Evolutionary conservation across 2,113 vertebrate species (phyloP).

Genomic region (Semnornis frantzii): DNA sequence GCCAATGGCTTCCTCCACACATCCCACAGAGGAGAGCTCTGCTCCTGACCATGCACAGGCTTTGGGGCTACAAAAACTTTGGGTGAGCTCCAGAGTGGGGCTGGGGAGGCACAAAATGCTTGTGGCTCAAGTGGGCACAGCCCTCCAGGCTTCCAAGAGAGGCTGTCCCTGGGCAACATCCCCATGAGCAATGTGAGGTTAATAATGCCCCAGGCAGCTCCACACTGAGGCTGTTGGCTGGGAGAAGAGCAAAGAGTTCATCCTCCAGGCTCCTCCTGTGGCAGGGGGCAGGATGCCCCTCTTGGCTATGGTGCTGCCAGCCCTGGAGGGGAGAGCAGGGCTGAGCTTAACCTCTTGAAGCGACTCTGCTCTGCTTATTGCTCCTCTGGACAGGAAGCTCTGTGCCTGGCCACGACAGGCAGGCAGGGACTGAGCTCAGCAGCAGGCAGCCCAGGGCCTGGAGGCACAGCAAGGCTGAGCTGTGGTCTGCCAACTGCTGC

Average conservation of each 20-base stretch:
- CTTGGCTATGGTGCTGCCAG: not conserved
- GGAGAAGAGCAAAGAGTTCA: not conserved
- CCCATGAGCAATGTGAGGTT: fast-evolving
- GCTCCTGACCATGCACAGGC: not conserved
- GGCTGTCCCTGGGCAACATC: not conserved
- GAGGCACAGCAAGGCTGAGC: not conserved
- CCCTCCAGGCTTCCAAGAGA: not conserved
- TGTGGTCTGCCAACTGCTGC: not conserved
- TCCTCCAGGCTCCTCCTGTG: not conserved
- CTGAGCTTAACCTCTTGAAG: not conserved
- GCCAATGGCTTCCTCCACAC: not conserved
- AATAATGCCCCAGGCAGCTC: not conserved
- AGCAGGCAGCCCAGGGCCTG: not conserved
- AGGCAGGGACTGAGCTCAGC: not conserved
- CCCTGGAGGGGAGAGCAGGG: not conserved
- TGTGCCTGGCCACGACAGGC: fast-evolving
- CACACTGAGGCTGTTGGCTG: not conserved
- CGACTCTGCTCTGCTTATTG: not conserved
- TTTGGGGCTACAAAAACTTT: too few species aligned
- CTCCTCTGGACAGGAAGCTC: not conserved
- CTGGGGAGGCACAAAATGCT: not conserved
- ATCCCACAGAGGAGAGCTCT: not conserved
- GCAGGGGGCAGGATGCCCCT: not conserved
- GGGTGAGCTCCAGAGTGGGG: not conserved
- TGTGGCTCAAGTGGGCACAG: not conserved